Base-by-base conservation (phyloP, 2,113 vertebrate genomes). In the Petaurus breviceps region DNA sequence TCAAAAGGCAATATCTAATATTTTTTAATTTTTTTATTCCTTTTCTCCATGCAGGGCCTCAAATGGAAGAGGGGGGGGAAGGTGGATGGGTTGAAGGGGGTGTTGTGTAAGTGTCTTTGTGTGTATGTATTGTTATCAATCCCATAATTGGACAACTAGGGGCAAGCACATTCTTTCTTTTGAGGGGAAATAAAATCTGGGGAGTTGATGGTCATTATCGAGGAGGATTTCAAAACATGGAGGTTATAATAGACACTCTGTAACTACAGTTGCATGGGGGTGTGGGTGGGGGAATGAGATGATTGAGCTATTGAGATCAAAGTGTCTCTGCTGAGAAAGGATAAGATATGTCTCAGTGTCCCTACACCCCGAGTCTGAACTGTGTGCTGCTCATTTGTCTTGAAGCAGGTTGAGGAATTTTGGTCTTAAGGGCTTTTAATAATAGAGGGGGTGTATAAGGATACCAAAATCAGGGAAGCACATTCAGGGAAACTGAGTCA, bases 1-100 rank as follows among this genome's bases (percentile, higher is more conserved):
- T 98, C 97, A 98, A 98, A 98, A 98, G 97, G 97, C 97, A 98
- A 68, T 98, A 97, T 97, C 96, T 98, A 98, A 98, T 98, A 98
- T 98, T 98, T 98, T 98, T 98, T 96, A 98, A 98, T 98, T 98
- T 98, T 98, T 98, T 98, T 97, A 97, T 97, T 96, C 92, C 96
- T 97, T 90, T 51, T 98, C 92, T 94, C 51, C 97, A 90, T 95
- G 46, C 96, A 96, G 94, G 25, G 92, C 96, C 90, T 95, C 96
- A 96, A 94, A 98, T 93, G 52, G 50, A 95, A 98, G 98, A 55
- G 92, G 46, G 51, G 46, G 51, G 53, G 98, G 97, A 97, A 96
- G 54, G 94, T 50, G 23, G 90, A 47, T 11, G 47, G 25, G 28
- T 51, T 49, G 49, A 47, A 90, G 90, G 90, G 90, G 47, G 47